Percentiles rank a stretch among this genome's conserved stretches.
These are phyloP conservation scores for Vipera ursinii DNA, from an alignment of 2,797 vertebrate genomes.

Conservation along the genomic window DNA sequence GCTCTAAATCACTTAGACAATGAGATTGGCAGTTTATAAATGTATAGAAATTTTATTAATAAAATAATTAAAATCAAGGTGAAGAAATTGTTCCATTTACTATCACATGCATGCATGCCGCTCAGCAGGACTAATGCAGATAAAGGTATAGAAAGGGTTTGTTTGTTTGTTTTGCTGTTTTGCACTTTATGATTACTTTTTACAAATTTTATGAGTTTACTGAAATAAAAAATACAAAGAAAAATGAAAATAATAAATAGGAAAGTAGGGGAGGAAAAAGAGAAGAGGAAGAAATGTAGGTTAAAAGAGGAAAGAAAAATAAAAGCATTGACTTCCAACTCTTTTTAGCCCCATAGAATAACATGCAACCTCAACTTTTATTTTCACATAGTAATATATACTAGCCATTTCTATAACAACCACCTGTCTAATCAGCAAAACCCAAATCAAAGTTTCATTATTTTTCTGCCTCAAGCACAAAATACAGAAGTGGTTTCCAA, in stretches of 20 bases:
- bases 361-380: not conserved
- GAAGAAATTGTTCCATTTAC: constrained; percentile 5
- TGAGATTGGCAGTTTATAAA: not conserved
- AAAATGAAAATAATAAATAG: not conserved
- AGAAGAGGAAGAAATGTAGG: not conserved
- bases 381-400: not conserved
- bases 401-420: not conserved
- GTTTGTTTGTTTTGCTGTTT: constrained; percentile 9
- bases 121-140: constrained; percentile 14
- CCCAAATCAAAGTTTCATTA: not conserved
- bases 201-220: not conserved
- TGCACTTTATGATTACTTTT: constrained; percentile 4
- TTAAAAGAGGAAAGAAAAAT: not conserved
- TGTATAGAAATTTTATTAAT: not conserved
- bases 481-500: not conserved
- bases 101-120: constrained; percentile 13
- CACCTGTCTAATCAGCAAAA: not conserved
- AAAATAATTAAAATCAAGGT: not conserved
- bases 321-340: not conserved
- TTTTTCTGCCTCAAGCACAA: not conserved
- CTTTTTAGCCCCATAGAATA: not conserved
- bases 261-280: not conserved
- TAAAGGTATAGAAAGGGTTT: constrained; percentile 23
- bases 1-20: not conserved
- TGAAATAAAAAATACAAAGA: not conserved